These are phyloP conservation scores for Zapornia atra DNA, from an alignment of 2,113 vertebrate species.

Conservation along the genomic window DNA sequence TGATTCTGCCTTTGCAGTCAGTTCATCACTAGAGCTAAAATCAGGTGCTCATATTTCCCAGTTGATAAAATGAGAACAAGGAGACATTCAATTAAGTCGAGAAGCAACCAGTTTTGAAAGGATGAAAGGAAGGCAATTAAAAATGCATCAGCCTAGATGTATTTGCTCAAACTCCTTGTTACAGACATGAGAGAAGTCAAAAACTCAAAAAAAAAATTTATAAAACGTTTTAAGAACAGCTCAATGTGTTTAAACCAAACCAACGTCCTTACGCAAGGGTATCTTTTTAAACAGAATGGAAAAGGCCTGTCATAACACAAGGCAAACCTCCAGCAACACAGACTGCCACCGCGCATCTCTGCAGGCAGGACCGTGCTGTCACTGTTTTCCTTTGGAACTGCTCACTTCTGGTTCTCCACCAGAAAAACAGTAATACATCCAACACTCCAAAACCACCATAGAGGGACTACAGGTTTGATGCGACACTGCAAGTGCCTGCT, in stretches of 20 bases:
- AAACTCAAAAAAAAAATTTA: not conserved
- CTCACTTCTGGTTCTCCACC: not conserved
- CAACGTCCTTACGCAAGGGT: not conserved
- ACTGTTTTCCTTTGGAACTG: not conserved
- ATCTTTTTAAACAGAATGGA: not conserved
- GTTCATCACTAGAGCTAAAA: not conserved
- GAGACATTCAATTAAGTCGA: not conserved
- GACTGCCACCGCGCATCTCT: not conserved
- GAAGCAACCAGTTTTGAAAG: not conserved
- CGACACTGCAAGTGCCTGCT: not conserved
- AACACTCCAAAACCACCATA: not conserved
- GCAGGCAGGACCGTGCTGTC: not conserved
- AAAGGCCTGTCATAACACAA: not conserved
- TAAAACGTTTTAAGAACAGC: not conserved
- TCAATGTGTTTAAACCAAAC: not conserved
- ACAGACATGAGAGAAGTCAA: not conserved
- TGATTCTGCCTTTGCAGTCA: not conserved
- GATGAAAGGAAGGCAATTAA: conserved; percentile 18
- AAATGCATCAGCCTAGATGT: not conserved
- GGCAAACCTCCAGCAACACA: not conserved
- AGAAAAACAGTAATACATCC: not conserved
- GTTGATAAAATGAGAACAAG: not conserved
- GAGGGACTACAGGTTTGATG: not conserved
- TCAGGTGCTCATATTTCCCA: not conserved
- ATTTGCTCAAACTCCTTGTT: not conserved